These are phyloP conservation scores for Chrysaora quinquecirrha DNA, from an alignment of 30 jellyfish, hydroid and myxozoan species.

Conservation along the genomic window DNA sequence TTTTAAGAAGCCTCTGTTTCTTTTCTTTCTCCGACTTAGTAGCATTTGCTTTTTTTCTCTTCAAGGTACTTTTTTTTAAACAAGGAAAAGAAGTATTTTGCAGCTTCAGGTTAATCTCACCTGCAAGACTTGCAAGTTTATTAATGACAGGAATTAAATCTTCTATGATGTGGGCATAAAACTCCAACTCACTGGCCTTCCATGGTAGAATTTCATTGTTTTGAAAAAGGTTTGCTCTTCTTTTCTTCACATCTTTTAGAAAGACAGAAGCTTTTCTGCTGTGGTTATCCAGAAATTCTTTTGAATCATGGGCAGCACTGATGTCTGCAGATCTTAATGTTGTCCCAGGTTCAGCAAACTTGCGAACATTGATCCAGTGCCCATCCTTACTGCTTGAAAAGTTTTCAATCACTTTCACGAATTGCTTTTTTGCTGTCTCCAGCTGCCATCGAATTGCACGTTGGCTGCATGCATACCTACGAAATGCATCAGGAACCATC, in stretches of 20 bases:
- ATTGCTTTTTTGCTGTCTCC: constrained; percentile 2
- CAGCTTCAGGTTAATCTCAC: too few relatives aligned
- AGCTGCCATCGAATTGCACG: constrained; percentile 47
- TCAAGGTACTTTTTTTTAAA: too few relatives aligned
- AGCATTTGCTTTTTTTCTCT: too few relatives aligned
- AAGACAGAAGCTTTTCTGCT: constrained; percentile 7
- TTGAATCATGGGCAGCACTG: constrained; percentile 31
- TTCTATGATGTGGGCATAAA: too few relatives aligned
- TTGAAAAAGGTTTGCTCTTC: constrained; percentile 21
- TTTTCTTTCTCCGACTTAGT: too few relatives aligned
- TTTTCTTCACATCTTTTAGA: background rate
- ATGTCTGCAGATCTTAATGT: constrained; percentile 23
- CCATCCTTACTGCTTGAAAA: constrained; percentile 48
- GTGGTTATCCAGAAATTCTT: constrained; percentile 13
- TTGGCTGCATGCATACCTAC: constrained; percentile 38
- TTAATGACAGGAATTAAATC: too few relatives aligned
- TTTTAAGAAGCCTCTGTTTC: too few relatives aligned
- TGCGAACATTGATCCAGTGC: constrained; percentile 33
- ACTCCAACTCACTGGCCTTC: constrained; percentile 56
- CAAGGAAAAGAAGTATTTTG: too few relatives aligned
- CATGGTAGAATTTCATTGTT: constrained; percentile 29
- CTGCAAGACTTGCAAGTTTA: too few relatives aligned
- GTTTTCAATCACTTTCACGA: constrained; percentile 9
- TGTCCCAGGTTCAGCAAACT: constrained; percentile 31
- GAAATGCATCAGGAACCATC: constrained; percentile 43